Percentiles rank a stretch among this genome's conserved stretches.
These are phyloP conservation scores for Erebia epiphron DNA, from an alignment of 2,888 invertebrate species.

Conservation along the genomic window DNA sequence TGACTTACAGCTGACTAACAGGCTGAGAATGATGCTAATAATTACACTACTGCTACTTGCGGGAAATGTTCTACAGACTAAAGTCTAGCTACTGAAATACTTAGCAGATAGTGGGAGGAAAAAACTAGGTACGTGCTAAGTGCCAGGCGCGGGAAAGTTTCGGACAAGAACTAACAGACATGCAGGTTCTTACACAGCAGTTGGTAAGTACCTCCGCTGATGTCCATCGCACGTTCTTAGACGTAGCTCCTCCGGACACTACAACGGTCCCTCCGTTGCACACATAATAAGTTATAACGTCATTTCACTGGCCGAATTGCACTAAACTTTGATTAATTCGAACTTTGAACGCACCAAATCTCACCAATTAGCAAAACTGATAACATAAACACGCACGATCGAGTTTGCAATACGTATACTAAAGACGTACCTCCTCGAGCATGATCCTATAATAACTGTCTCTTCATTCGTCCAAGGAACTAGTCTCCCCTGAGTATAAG, in stretches of 20 bases:
- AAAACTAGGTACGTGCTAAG: conserved; percentile 64
- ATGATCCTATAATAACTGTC: conserved; percentile 81
- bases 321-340: conserved; percentile 56
- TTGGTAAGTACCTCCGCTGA: conserved; percentile 72
- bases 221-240: conserved; percentile 71
- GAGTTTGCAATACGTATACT: conserved; percentile 71
- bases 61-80: conserved; percentile 46
- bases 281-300: conserved; percentile 64
- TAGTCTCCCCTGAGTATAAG: too few species aligned
- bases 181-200: conserved; percentile 66
- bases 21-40: conserved; percentile 52
- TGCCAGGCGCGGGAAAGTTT: conserved; percentile 56
- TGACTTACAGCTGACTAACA: conserved; percentile 59
- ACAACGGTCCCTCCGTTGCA: conserved; percentile 65
- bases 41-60: conserved; percentile 48
- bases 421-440: conserved; percentile 80
- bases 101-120: conserved; percentile 39
- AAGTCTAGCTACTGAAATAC: conserved; percentile 31
- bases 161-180: conserved; percentile 54
- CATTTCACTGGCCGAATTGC: conserved; percentile 63
- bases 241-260: conserved; percentile 63
- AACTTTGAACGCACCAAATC: conserved; percentile 67
- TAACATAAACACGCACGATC: conserved; percentile 61
- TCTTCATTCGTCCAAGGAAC: conserved; percentile 78
- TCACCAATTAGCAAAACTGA: conserved; percentile 59